phyloP scores from a whole-genome alignment of 2,888 invertebrate genomes.

The Zygogramma bicolorata region DNA sequence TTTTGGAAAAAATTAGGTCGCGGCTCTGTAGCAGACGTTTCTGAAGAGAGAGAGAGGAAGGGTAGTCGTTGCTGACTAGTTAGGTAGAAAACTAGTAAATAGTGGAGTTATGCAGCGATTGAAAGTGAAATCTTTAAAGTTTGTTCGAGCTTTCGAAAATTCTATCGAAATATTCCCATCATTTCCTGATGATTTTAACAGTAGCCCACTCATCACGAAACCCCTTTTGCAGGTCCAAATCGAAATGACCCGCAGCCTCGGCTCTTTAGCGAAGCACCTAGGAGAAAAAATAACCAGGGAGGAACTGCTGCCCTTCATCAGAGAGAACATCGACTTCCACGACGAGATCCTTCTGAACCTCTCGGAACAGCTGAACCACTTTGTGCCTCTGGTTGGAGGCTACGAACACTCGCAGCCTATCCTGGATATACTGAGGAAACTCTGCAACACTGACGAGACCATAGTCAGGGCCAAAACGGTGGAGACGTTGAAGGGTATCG shows the following conservation, averaged over 20 bases:
- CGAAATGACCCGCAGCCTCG: conserved; percentile 55
- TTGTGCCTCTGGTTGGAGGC: conserved; percentile 61
- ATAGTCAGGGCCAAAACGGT: conserved; percentile 58
- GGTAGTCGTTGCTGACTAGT: too few relatives aligned
- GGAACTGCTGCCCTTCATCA: conserved; percentile 58
- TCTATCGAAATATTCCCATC: too few relatives aligned
- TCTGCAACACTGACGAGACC: conserved; percentile 60
- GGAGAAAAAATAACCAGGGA: conserved; percentile 56
- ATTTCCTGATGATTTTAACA: too few relatives aligned
- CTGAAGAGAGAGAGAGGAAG: too few relatives aligned
- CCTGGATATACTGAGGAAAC: conserved; percentile 56
- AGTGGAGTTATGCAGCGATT: too few relatives aligned
- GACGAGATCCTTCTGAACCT: conserved; percentile 58
- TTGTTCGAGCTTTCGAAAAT: too few relatives aligned
- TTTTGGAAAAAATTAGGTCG: too few relatives aligned
- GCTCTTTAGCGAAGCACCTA: conserved; percentile 55
- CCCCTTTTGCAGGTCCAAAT: conserved; percentile 67
- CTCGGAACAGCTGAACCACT: conserved; percentile 58
- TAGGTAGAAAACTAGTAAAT: too few relatives aligned
- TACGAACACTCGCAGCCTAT: conserved; percentile 54
- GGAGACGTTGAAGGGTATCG: conserved; percentile 54
- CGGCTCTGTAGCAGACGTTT: too few relatives aligned
- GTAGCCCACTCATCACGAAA: neutral
- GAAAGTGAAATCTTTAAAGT: too few relatives aligned
- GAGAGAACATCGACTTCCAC: conserved; percentile 56